Base-by-base conservation (phyloP, 1,140 invertebrate genomes). In the Aphelinus certus region DNA sequence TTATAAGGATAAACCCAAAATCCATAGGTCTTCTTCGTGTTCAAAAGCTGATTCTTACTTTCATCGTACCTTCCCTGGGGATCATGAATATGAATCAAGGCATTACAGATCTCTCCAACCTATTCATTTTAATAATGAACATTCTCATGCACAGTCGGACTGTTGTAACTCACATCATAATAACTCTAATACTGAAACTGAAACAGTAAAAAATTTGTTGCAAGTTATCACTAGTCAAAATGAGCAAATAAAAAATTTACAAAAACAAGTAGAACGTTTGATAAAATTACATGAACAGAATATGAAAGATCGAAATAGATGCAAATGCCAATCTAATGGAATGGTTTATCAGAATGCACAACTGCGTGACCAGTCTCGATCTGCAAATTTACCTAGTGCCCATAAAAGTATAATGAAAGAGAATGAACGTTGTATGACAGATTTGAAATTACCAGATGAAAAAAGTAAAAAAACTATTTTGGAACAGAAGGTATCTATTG, bases 401-500 rank as follows among this genome's bases (percentile, higher is more conserved):
- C 7, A 43, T 60, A 77, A 71, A 47, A 70, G 55, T 67, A 43
- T 57, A 26, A 58, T 58, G 10, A 57, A 64, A 65, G 68, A 70
- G n/a, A 68, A 73, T 45, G 43, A 62, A 75, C 7, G 57, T 64
- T 67, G 57, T 47, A 60, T 67, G 47, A 56, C 61, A 45, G 58
- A 71, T 68, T 66, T 65, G 45, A 61, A 77, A 46, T 47, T 63
- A 26, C 76, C 78, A 55, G 78, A 82, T 51, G 75, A 81, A n/a
- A 71, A 73, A 45, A 67, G 42, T 69, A 68, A 82, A 71, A 62
- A 82, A 53, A 67, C 83, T 26, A 78, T 84, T 74, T 43, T 86
- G 70, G 88, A 88, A 71, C 88, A 90, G 48, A 92, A 92, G 79
- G 91, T 92, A 77, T 92, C 92, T 1, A 91, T 93, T 76, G 91